Conservation (phyloP, 2,113 vertebrate genomes). For the Arvicanthis niloticus region DNA sequence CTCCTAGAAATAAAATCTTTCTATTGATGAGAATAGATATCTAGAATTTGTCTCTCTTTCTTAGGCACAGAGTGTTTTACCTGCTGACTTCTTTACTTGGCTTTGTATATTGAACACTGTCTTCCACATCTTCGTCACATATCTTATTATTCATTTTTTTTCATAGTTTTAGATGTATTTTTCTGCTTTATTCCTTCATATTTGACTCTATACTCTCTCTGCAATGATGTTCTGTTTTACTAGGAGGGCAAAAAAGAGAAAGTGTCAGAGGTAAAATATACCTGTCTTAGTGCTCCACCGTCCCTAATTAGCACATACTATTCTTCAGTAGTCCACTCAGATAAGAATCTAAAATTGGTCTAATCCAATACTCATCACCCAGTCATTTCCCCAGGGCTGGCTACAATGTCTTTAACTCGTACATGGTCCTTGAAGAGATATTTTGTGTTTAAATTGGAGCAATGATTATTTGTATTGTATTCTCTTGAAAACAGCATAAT, state of each 20-base stretch:
- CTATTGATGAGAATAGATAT: neutral
- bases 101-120: neutral
- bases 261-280: neutral
- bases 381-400: no score
- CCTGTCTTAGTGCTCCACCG: neutral
- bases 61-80: neutral
- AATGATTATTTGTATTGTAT: neutral
- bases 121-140: neutral
- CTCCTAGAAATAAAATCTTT: neutral
- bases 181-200: neutral
- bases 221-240: no score
- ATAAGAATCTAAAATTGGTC: neutral
- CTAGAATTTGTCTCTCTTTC: neutral
- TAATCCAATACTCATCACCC: neutral
- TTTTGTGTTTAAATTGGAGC: neutral
- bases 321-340: neutral
- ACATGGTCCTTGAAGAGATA: neutral
- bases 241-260: neutral
- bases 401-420: neutral
- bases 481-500: neutral
- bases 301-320: neutral
- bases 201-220: no score
- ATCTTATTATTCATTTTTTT: neutral
- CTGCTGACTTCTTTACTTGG: neutral
- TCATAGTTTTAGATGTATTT: neutral